Conservation (phyloP, 2,888 invertebrate species). For the Hemithea aestivaria region DNA sequence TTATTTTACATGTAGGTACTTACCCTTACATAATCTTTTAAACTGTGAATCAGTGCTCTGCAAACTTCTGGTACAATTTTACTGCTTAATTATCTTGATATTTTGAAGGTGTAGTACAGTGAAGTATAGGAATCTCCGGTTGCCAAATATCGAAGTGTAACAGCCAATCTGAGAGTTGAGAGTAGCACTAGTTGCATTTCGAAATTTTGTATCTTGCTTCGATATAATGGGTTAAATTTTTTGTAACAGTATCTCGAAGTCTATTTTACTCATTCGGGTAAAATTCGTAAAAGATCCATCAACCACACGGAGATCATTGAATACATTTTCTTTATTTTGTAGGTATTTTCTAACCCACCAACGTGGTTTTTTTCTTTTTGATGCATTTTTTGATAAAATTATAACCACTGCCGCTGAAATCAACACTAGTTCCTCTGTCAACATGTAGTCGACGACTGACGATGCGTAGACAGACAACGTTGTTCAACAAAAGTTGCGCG, state of each 20-base stretch:
- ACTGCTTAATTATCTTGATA: too few species aligned
- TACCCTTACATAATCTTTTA: neutral
- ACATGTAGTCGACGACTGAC: neutral
- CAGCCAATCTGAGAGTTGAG: neutral
- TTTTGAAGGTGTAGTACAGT: too few species aligned
- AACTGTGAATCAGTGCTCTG: neutral
- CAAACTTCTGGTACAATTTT: constrained; percentile 1
- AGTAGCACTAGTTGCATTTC: neutral
- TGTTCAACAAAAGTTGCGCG: too few species aligned
- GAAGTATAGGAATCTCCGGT: constrained; percentile 1
- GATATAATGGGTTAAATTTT: neutral
- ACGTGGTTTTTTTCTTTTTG: neutral
- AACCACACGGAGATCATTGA: neutral
- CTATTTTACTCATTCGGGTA: too few species aligned
- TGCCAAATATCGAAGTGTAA: constrained; percentile 1
- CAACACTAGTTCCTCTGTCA: neutral
- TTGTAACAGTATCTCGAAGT: too few species aligned
- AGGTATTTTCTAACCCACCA: neutral
- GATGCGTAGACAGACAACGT: too few species aligned
- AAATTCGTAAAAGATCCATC: constrained; percentile 1
- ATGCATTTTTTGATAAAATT: neutral
- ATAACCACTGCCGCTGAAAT: neutral
- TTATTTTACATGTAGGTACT: too few species aligned
- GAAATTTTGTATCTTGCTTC: neutral
- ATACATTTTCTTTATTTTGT: neutral